Conservation (phyloP, 2,113 vertebrate species). For the Cynopterus brachyotis region DNA sequence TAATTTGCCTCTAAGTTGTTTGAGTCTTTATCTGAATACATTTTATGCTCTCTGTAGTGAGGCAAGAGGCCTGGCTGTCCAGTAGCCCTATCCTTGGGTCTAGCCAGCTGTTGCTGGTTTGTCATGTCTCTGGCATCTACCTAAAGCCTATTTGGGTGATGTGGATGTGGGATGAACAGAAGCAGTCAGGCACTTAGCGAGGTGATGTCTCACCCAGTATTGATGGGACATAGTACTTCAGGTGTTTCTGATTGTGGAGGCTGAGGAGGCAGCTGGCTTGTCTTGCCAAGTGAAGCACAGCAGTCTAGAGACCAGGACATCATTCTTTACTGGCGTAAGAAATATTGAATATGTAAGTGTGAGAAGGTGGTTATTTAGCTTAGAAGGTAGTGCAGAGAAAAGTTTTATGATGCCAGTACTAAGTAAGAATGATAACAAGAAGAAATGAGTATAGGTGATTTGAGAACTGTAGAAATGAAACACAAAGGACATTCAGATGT, state of each 20-base stretch:
- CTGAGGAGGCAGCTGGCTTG: neutral
- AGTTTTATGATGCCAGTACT: neutral
- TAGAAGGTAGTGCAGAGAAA: neutral
- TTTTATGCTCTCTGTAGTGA: neutral
- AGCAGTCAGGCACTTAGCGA: neutral
- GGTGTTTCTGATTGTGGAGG: neutral
- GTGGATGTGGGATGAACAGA: neutral
- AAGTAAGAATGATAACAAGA: neutral
- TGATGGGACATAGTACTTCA: slow-evolving; percentile 1
- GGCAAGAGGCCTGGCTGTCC: neutral
- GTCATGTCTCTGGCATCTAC: neutral
- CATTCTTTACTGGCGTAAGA: neutral
- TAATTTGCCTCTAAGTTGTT: neutral
- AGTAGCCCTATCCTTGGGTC: no score
- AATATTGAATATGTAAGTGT: neutral
- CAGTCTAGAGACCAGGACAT: neutral
- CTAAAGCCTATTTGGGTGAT: neutral
- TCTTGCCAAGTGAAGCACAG: neutral
- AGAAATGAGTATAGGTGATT: neutral
- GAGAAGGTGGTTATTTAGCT: neutral
- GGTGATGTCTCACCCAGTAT: neutral
- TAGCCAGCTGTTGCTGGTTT: neutral
- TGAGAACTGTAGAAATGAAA: neutral
- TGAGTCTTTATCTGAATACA: neutral
- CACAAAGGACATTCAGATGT: neutral